Evolutionary conservation across 2,797 vertebrate genomes (phyloP).

Genomic region (Luscinia megarhynchos): DNA sequence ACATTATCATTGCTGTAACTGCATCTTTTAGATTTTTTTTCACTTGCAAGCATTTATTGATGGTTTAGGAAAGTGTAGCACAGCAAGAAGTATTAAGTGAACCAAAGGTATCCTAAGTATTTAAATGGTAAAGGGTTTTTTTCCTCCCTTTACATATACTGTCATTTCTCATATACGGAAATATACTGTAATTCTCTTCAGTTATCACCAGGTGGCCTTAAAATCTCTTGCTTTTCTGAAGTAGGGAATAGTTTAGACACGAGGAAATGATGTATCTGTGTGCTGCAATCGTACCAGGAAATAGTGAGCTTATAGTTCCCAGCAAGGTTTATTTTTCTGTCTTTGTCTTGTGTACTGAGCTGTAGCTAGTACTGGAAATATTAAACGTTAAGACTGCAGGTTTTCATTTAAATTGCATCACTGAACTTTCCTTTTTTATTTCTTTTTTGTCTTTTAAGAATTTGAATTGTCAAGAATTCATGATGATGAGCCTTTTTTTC

Average conservation of each 20-base stretch:
- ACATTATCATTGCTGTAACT: background rate
- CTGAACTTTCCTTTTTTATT: background rate
- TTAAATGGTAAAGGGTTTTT: background rate
- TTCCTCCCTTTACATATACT: background rate
- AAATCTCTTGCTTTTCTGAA: background rate
- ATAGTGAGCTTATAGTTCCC: background rate
- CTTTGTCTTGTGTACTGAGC: background rate
- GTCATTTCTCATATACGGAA: background rate
- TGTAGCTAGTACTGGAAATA: background rate
- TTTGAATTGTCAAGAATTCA: background rate
- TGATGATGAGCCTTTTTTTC: background rate
- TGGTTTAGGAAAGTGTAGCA: background rate
- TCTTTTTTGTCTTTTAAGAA: background rate
- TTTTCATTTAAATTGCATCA: background rate
- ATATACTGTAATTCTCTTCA: slow-evolving; percentile 19
- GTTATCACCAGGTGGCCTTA: slow-evolving; percentile 51
- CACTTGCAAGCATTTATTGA: background rate
- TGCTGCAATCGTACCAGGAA: slow-evolving; percentile 41
- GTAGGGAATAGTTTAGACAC: background rate
- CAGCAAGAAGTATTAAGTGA: background rate
- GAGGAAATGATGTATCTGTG: slow-evolving; percentile 58
- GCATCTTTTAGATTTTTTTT: background rate
- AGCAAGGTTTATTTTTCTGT: background rate
- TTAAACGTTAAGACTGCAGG: background rate
- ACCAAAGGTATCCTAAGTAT: background rate